These are phyloP conservation scores for Tricholaema leucomelas DNA, from an alignment of 2,113 vertebrate genomes.

Conservation along the genomic window DNA sequence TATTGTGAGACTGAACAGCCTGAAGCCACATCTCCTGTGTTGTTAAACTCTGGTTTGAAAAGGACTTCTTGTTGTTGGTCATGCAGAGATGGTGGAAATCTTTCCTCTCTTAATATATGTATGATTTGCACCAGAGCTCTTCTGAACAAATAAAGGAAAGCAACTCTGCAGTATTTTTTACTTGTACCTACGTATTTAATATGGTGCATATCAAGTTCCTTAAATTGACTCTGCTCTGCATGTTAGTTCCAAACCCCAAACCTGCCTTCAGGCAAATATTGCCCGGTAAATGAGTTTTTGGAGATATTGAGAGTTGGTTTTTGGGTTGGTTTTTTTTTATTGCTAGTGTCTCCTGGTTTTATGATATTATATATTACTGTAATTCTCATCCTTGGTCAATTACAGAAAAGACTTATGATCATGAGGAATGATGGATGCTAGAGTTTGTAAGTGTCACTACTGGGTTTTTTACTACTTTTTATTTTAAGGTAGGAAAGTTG, in stretches of 20 bases:
- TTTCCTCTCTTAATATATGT: not conserved
- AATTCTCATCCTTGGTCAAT: slow-evolving; percentile 32
- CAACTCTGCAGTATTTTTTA: not conserved
- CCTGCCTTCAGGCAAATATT: slow-evolving; percentile 11
- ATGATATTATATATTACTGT: not conserved
- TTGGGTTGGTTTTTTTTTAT: not conserved
- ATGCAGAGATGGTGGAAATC: not conserved
- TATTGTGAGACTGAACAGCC: not conserved
- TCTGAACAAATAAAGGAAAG: not conserved
- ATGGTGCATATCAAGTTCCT: not conserved
- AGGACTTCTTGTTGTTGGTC: not conserved
- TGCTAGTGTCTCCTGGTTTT: slow-evolving; percentile 22
- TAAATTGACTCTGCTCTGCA: not conserved
- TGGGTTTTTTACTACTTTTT: fast-evolving
- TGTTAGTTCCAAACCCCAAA: not conserved
- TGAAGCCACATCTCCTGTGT: not conserved
- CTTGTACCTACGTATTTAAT: not conserved
- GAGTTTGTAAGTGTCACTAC: not conserved
- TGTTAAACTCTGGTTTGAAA: not conserved
- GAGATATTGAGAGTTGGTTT: slow-evolving; percentile 12
- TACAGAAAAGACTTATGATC: not conserved
- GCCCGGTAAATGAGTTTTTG: slow-evolving; percentile 24
- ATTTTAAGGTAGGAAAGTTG: not conserved
- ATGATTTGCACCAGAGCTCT: not conserved
- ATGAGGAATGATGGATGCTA: not conserved